Evolutionary conservation across 2,113 vertebrate species (phyloP).

Genomic region (Crotalus horridus): DNA sequence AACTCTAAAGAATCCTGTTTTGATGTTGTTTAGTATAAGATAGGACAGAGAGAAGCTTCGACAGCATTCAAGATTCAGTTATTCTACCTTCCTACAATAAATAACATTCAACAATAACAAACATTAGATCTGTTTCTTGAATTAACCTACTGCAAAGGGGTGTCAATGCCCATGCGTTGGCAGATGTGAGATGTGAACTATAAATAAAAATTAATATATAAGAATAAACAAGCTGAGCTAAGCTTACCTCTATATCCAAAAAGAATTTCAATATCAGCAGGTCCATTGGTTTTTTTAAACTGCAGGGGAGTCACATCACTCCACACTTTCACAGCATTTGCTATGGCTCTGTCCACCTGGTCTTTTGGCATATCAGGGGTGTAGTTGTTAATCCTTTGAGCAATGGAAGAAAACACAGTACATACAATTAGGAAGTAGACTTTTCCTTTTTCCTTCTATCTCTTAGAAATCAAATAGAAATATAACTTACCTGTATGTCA

Average conservation of each 20-base stretch:
- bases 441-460: not conserved
- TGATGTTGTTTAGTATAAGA: not conserved
- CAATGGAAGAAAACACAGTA: constrained; percentile 22
- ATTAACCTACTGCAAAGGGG: not conserved
- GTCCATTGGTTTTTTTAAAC: constrained; percentile 22
- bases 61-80: not conserved
- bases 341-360: constrained; percentile 56
- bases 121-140: not conserved
- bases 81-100: not conserved
- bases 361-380: constrained; percentile 41
- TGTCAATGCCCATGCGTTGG: not conserved
- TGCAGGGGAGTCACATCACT: constrained; percentile 58
- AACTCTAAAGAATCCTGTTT: not conserved
- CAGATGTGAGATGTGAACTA: not conserved
- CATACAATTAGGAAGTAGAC: not conserved
- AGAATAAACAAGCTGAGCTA: not conserved
- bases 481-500: constrained; percentile 71
- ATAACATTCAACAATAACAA: not conserved
- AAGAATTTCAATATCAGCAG: constrained; percentile 65
- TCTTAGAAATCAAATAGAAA: constrained; percentile 18
- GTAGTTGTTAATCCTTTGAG: constrained; percentile 56
- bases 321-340: constrained; percentile 64
- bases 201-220: not conserved
- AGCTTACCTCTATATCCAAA: constrained; percentile 65
- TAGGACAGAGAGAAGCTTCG: not conserved